Percentiles rank a stretch among this genome's conserved stretches.
phyloP scores from a whole-genome alignment of 2,888 invertebrate species.

The Drosophila villosipedis region DNA sequence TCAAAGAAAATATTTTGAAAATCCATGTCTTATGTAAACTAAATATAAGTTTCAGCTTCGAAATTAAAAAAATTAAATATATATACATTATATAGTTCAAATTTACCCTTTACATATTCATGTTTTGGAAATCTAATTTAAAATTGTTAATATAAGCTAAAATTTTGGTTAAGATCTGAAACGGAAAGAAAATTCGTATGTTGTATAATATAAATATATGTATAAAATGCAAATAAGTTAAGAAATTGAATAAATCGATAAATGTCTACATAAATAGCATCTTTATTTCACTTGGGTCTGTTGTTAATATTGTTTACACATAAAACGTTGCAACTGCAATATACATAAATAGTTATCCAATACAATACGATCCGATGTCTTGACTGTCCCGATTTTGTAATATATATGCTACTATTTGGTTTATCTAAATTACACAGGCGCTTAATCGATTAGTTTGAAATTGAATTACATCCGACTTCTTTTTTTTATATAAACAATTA shows the following conservation, averaged over 20 bases:
- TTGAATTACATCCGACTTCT: constrained; percentile 19
- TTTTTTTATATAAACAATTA: constrained; percentile 31
- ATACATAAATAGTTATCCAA: constrained; percentile 53
- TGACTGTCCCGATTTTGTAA: constrained; percentile 4
- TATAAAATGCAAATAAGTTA: neutral
- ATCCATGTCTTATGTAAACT: neutral
- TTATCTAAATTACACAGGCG: constrained; percentile 36
- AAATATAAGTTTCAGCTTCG: neutral
- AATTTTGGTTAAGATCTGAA: neutral
- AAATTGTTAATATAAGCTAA: neutral
- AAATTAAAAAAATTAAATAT: neutral
- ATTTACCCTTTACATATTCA: neutral
- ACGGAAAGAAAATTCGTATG: neutral
- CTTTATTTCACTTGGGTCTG: constrained; percentile 64
- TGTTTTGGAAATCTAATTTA: neutral
- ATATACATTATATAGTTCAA: neutral
- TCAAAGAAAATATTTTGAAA: neutral
- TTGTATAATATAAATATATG: neutral
- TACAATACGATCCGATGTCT: constrained; percentile 29
- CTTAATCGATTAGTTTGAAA: constrained; percentile 24
- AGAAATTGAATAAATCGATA: neutral
- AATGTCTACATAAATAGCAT: constrained; percentile 65
- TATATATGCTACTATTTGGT: constrained; percentile 39
- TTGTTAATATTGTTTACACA: constrained; percentile 58
- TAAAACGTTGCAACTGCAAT: constrained; percentile 66